Percentiles rank a stretch among this genome's conserved stretches.
Conservation (phyloP, 2,797 vertebrate species). For the Anguilla marmorata region DNA sequence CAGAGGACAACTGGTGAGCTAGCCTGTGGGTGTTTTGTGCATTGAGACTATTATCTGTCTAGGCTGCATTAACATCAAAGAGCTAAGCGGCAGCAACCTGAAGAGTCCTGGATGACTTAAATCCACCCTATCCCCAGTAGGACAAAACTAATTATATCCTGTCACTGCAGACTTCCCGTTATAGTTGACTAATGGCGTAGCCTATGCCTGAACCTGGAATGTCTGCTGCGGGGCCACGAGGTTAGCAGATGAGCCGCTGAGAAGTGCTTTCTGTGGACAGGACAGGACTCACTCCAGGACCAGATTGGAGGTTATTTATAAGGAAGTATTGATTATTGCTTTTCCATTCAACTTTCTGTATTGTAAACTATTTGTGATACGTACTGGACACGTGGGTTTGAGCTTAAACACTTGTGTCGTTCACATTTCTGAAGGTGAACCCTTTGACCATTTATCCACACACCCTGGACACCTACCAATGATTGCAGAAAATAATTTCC, state of each 20-base stretch:
- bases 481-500: background rate
- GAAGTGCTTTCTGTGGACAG: background rate
- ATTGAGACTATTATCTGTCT: background rate
- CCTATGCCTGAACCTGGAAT: background rate
- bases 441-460: background rate
- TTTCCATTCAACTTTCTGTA: background rate
- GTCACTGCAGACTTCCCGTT: background rate
- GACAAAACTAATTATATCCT: slow-evolving; percentile 8
- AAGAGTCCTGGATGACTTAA: background rate
- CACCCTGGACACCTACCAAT: background rate
- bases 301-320: background rate
- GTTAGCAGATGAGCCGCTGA: background rate
- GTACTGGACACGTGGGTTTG: background rate
- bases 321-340: background rate
- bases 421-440: background rate
- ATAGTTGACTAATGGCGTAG: background rate
- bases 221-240: background rate
- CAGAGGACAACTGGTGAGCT: background rate
- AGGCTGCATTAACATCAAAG: background rate
- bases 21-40: background rate
- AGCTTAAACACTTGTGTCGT: background rate
- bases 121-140: background rate
- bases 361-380: background rate
- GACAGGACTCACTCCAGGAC: background rate
- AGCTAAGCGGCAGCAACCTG: background rate